Evolutionary conservation across 2,888 invertebrate species (phyloP), one percentile per base, ranked within the genome.

Genomic region (Cephus rjabovi): DNA sequence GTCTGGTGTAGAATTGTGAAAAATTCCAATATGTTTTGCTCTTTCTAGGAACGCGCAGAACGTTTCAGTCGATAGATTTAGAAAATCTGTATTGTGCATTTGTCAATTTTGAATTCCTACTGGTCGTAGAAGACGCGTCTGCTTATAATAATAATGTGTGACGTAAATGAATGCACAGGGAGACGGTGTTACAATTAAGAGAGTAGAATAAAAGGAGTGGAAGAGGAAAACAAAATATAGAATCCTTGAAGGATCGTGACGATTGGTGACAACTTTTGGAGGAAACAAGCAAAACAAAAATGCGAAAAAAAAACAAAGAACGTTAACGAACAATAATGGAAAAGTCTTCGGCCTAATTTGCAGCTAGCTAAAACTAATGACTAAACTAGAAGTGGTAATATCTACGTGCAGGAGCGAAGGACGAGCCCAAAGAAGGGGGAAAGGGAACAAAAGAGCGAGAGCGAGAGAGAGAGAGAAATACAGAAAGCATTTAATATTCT

Each of bases 341-440:
- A 15, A 71, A 71, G n/a, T 71, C 30, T 70, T 40, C 30, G 70
- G 70, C 70, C 71, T 71, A 71, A 30, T 71, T 71, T 71, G n/a
- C 71, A 71, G 31, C 12, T 71, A 71, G 12, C 12, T 71, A 1
- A 71, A 31, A 33, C 2, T 71, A 71, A 71, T 4, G 15, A 71
- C 15, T 71, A 11, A n/a, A 33, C 12, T 71, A 15, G 9, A 23
- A 56, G 23, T 56, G 23, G 15, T 56, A 23, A 56, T 56, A 56
- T 23, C 23, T 23, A 15, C 40, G 40, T 56, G 40, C 40, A 56
- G 40, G 23, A 56, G 23, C 23, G 40, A 56, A 56, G 40, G 23
- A 56, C 40, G 23, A 56, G 40, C 40, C 4, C 40, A 56, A 23
- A 56, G 23, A 23, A 56, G 40, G 6, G 9, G 6, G 15, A 23